Percentiles rank a stretch among this genome's conserved stretches.
Evolutionary conservation across 2,888 invertebrate genomes (phyloP).

Genomic region (Fragum sueziense): DNA sequence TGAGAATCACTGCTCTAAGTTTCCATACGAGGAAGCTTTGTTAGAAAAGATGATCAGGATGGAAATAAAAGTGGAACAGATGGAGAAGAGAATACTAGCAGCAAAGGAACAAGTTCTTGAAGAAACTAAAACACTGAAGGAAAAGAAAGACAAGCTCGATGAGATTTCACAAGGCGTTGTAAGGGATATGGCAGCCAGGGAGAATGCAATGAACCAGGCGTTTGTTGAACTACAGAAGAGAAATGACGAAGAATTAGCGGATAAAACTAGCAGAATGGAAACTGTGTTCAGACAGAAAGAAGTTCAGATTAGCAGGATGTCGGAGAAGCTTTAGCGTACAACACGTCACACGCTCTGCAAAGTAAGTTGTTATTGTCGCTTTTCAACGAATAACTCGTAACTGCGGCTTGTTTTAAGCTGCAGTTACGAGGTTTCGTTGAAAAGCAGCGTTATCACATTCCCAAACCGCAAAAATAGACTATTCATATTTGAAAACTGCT

Average conservation of each 20-base stretch:
- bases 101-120: neutral
- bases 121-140: neutral
- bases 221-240: neutral
- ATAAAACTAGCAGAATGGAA: neutral
- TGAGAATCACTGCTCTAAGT: neutral
- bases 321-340: neutral
- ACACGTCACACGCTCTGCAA: neutral
- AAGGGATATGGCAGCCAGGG: neutral
- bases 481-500: too few relatives aligned
- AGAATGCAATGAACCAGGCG: neutral
- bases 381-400: too few relatives aligned
- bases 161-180: neutral
- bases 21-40: neutral
- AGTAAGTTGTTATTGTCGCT: too few relatives aligned
- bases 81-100: neutral
- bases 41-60: neutral
- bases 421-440: too few relatives aligned
- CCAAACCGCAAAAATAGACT: too few relatives aligned
- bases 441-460: too few relatives aligned
- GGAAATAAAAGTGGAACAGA: constrained; percentile 1
- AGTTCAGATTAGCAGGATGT: neutral
- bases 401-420: too few relatives aligned
- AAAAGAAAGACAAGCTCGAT: neutral
- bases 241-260: neutral
- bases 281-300: neutral